Percentiles rank a stretch among this genome's conserved stretches.
Evolutionary conservation across 2,888 invertebrate genomes (phyloP).

Genomic region (Drosophila algonquin): DNA sequence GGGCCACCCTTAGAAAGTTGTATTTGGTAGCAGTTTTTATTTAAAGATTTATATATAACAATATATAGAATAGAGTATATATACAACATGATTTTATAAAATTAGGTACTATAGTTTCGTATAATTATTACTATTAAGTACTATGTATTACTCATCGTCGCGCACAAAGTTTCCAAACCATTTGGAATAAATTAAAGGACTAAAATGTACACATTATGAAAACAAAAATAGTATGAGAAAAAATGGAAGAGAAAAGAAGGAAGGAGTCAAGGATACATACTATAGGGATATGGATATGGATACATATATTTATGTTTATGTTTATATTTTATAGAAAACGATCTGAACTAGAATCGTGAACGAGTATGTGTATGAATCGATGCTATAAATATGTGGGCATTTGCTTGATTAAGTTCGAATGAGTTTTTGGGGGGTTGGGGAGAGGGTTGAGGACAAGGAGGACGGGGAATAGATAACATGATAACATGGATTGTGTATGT

Average conservation of each 20-base stretch:
- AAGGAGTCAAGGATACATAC: background rate
- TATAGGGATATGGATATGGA: background rate
- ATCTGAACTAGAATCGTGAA: slow-evolving; percentile 15
- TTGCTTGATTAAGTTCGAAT: slow-evolving; percentile 43
- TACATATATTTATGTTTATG: background rate
- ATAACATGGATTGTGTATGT: slow-evolving; percentile 34
- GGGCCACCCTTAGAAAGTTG: background rate
- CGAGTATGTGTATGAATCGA: slow-evolving; percentile 50
- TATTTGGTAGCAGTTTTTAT: slow-evolving; percentile 78
- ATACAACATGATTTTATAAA: slow-evolving; percentile 74
- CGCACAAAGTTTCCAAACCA: slow-evolving; percentile 73
- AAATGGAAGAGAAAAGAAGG: background rate
- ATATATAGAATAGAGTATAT: slow-evolving; percentile 64
- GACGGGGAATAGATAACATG: slow-evolving; percentile 46
- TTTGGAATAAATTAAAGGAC: slow-evolving; percentile 80
- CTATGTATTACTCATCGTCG: slow-evolving; percentile 64
- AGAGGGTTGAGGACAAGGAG: background rate
- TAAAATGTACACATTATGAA: slow-evolving; percentile 77
- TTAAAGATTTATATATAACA: slow-evolving; percentile 73
- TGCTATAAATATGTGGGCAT: slow-evolving; percentile 68
- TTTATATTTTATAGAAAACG: slow-evolving; percentile 3
- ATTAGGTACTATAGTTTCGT: slow-evolving; percentile 69
- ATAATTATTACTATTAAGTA: slow-evolving; percentile 76
- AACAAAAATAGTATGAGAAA: slow-evolving; percentile 51
- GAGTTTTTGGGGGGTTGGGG: slow-evolving; percentile 4